Evolutionary conservation across 2,888 invertebrate genomes (phyloP).

Genomic region (Lepidocyrtinus sp.): DNA sequence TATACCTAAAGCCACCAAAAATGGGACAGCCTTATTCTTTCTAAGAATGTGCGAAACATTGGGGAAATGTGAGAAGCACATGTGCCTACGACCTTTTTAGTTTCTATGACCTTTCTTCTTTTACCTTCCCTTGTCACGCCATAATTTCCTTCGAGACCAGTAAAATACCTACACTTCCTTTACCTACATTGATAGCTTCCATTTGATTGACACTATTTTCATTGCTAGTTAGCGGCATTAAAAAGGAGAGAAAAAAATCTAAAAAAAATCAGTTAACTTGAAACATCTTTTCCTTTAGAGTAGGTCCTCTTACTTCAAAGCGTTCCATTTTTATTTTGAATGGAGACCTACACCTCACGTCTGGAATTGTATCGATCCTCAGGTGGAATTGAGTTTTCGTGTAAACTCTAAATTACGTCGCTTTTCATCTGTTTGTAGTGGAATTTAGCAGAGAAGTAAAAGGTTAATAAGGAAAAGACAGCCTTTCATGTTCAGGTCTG

Average conservation of each 20-base stretch:
- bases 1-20: too few relatives aligned
- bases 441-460: not conserved
- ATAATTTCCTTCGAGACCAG: conserved; percentile 20
- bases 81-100: conserved; percentile 46
- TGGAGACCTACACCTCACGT: too few relatives aligned
- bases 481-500: not conserved
- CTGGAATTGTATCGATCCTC: conserved; percentile 14
- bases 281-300: too few relatives aligned
- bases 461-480: not conserved
- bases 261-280: too few relatives aligned
- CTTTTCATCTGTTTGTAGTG: conserved; percentile 2
- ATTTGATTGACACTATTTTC: not conserved
- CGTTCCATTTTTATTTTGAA: too few relatives aligned
- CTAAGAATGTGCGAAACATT: too few relatives aligned
- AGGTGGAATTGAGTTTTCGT: conserved; percentile 2
- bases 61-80: not conserved
- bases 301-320: too few relatives aligned
- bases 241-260: too few relatives aligned
- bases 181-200: not conserved
- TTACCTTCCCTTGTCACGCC: conserved; percentile 59
- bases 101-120: conserved; percentile 36
- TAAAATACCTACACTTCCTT: too few relatives aligned
- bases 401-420: conserved; percentile 10
- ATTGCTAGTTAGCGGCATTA: too few relatives aligned
- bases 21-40: too few relatives aligned